These are phyloP conservation scores for Sitta europaea DNA, from an alignment of 2,113 vertebrate species.

Conservation along the genomic window DNA sequence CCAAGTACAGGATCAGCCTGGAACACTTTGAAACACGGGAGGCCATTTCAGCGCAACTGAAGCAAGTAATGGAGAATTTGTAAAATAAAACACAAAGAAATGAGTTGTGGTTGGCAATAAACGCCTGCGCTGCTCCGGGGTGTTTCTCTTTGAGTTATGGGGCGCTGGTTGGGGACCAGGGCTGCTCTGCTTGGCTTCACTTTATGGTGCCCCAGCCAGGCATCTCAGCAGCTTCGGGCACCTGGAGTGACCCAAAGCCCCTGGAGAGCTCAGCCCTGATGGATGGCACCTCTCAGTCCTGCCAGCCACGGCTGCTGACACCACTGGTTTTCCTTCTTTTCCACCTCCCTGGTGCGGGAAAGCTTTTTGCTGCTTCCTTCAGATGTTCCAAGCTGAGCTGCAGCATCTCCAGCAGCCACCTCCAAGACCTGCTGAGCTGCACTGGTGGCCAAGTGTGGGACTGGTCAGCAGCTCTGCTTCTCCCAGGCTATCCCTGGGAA, in stretches of 20 bases:
- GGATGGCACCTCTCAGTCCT: not conserved
- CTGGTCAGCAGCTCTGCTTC: no score
- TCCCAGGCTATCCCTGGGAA: no score
- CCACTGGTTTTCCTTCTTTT: not conserved
- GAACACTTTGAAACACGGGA: conserved; percentile 1
- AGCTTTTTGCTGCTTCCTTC: not conserved
- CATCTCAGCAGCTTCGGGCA: not conserved
- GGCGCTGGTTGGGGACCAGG: not conserved
- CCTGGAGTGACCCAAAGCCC: not conserved
- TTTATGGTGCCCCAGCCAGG: not conserved
- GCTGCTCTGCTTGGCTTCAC: not conserved
- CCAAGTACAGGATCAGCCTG: not conserved
- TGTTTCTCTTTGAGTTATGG: conserved; percentile 24
- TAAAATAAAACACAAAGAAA: conserved; percentile 13
- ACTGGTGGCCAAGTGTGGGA: not conserved
- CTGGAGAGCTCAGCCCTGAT: not conserved
- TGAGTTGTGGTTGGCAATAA: conserved; percentile 5
- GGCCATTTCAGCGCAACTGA: not conserved
- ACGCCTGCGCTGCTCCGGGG: not conserved
- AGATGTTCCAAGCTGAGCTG: not conserved
- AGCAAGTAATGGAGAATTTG: conserved; percentile 51
- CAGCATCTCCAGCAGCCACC: no score
- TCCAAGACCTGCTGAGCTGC: not conserved
- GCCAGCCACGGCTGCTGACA: conserved; percentile 12
- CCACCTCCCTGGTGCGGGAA: not conserved